These are phyloP conservation scores for Notolepis coatsorum DNA, from an alignment of 2,797 vertebrate genomes.

Conservation along the genomic window DNA sequence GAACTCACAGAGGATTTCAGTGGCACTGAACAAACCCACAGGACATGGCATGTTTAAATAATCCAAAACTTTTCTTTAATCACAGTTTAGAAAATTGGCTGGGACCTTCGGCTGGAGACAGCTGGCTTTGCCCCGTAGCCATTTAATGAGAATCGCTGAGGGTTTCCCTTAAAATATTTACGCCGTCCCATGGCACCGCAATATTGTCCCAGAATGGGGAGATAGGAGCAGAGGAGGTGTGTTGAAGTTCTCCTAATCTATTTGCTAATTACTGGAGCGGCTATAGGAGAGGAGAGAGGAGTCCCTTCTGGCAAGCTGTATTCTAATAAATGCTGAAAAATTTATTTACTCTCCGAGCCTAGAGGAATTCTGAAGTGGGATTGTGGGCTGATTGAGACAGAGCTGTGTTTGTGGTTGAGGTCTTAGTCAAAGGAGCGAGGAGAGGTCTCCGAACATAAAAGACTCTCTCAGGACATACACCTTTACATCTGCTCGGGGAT, in stretches of 20 bases:
- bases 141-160: slow-evolving; percentile 83
- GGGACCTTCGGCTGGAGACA: slow-evolving; percentile 80
- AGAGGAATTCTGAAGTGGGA: slow-evolving; percentile 82
- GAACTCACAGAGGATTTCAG: slow-evolving; percentile 73
- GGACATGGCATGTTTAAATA: slow-evolving; percentile 83
- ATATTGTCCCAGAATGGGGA: slow-evolving; percentile 83
- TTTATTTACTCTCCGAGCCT: slow-evolving; percentile 81
- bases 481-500: slow-evolving; percentile 73
- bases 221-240: slow-evolving; percentile 85
- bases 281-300: slow-evolving; percentile 78
- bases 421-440: slow-evolving; percentile 68
- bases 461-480: slow-evolving; percentile 69
- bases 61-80: slow-evolving; percentile 90
- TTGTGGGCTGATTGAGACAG: slow-evolving; percentile 77
- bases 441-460: slow-evolving; percentile 76
- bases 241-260: slow-evolving; percentile 86
- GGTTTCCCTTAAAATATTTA: slow-evolving; percentile 88
- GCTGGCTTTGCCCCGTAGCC: slow-evolving; percentile 80
- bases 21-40: slow-evolving; percentile 71
- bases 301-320: slow-evolving; percentile 83
- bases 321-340: slow-evolving; percentile 86
- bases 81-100: slow-evolving; percentile 87
- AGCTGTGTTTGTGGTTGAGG: slow-evolving; percentile 65
- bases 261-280: slow-evolving; percentile 86
- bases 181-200: slow-evolving; percentile 78